Conservation (phyloP, 2,113 vertebrate genomes). For the Nothocercus nigrocapillus region DNA sequence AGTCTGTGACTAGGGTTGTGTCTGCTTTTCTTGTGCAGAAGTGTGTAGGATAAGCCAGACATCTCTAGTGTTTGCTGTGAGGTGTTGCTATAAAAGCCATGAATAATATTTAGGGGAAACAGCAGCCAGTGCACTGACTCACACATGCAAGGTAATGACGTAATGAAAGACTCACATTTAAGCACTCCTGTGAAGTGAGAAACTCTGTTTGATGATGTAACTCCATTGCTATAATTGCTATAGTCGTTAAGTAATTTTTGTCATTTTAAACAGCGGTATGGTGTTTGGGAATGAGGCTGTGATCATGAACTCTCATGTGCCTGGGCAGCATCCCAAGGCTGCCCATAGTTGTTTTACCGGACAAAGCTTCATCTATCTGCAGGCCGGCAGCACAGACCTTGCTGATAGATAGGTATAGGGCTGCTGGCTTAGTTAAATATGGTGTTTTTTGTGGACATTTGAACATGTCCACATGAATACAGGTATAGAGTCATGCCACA, state of each 20-base stretch:
- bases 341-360: neutral
- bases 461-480: neutral
- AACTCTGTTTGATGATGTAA: neutral
- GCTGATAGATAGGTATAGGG: neutral
- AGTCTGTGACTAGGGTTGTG: neutral
- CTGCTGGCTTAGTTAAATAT: neutral
- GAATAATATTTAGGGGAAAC: neutral
- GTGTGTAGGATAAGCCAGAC: accelerated
- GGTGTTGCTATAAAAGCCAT: neutral
- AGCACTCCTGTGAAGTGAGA: neutral
- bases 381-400: neutral
- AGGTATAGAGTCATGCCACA: neutral
- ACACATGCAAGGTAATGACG: neutral
- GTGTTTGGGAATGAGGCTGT: neutral
- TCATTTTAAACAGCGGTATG: neutral
- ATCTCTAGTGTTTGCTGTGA: neutral
- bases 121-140: conserved; percentile 19
- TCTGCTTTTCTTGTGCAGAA: neutral
- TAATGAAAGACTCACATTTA: conserved; percentile 6
- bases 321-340: neutral
- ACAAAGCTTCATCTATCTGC: neutral
- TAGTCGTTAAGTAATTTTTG: neutral
- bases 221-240: neutral
- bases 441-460: neutral
- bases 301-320: neutral